Evolutionary conservation across 1,140 invertebrate species (phyloP), one percentile per base, ranked within the genome.

Genomic region (Hyphantria cunea): DNA sequence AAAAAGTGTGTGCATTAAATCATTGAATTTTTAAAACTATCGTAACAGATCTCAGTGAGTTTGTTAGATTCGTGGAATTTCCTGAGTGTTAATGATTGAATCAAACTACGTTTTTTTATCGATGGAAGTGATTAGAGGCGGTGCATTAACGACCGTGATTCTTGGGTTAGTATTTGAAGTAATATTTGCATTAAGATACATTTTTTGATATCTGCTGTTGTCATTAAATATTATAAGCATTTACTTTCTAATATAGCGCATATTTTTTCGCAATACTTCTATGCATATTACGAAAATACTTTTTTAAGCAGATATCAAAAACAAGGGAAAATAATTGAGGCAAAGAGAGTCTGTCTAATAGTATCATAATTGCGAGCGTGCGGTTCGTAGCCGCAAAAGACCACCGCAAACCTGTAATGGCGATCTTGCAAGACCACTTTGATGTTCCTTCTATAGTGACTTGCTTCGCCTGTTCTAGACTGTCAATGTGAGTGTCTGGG

Each of bases 351-450:
- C 74, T 81, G 74, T 80, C 87, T 90, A 90, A 90, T 89, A 90
- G 86, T 84, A 74, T 79, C 97, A 99, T 92, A 99, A 99, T 98
- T 99, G 93, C 72, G 90, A 92, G 81, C 85, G 85, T 84, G 86
- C 86, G 86, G 85, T 80, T 78, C 83, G 71, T 68, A 86, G 85
- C 86, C 87, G 83, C 88, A 74, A 87, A 86, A 86, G 85, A 83
- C 82, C 82, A 81, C 78, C 71, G 88, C 89, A 91, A 89, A 98
- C 97, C 97, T 97, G 97, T 98, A 86, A 98, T 97, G 87, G 97
- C 97, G 93, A 99, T 98, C 95, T 99, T 99, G 94, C 98, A 99
- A 91, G 98, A 99, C 98, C 98, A 99, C 93, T 99, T 99, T 87
- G 98, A 99, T 82, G 98, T 99, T 92, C 99, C 99, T 93, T 99